Conservation (phyloP, 2,797 vertebrate species). For the Nothura maculosa region DNA sequence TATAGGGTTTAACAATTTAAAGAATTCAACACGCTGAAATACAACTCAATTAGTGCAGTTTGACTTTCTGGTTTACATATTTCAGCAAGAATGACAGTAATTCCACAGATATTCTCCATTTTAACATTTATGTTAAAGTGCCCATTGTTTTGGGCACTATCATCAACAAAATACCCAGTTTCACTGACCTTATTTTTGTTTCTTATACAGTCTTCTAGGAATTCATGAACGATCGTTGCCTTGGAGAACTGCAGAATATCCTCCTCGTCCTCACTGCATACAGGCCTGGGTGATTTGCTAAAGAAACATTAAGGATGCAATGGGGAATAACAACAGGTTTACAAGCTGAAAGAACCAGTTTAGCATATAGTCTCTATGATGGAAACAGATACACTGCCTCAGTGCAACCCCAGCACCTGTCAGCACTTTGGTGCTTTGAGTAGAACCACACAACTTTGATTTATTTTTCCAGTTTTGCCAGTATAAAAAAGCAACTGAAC, state of each 20-base stretch:
- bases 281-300: constrained; percentile 83
- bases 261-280: constrained; percentile 59
- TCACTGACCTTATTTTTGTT: constrained; percentile 71
- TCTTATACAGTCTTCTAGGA: constrained; percentile 71
- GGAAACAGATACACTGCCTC: neutral
- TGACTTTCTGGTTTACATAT: neutral
- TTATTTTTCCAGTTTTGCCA: neutral
- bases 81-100: neutral
- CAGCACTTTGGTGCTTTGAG: neutral
- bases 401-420: neutral
- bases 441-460: neutral
- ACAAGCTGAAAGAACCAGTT: neutral
- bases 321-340: neutral
- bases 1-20: neutral
- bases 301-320: neutral
- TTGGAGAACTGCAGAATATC: constrained; percentile 22
- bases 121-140: neutral
- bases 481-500: neutral
- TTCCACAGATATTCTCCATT: neutral
- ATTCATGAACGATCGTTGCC: constrained; percentile 41
- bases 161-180: neutral
- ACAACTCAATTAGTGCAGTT: neutral
- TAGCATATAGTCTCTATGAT: neutral
- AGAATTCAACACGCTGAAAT: neutral
- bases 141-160: neutral